Percentiles rank a stretch among this genome's conserved stretches.
phyloP scores from a whole-genome alignment of 2,797 vertebrate genomes.

The Florisuga fusca region DNA sequence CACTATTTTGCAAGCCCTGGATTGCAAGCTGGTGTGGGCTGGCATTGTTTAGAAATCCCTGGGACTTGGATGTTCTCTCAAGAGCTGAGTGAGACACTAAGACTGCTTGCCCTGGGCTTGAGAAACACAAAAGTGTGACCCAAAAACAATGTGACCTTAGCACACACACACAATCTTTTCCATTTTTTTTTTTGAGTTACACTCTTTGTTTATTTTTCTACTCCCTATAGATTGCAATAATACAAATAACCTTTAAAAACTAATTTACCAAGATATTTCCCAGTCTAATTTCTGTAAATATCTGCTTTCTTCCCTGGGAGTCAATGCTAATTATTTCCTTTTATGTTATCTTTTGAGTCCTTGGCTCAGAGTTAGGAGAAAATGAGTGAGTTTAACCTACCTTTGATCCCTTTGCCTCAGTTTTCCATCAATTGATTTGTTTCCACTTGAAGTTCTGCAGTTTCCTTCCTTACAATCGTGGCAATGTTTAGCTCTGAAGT shows the following conservation, averaged over 20 bases:
- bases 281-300: not conserved
- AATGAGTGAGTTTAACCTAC: not conserved
- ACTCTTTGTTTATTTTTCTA: not conserved
- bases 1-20: rapidly evolving
- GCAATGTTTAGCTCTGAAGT: not conserved
- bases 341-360: not conserved
- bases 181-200: not conserved
- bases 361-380: not conserved
- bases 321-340: not conserved
- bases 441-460: not conserved
- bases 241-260: not conserved
- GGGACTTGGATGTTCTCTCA: not conserved
- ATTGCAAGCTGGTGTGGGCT: not conserved
- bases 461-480: not conserved
- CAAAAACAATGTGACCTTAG: not conserved
- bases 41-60: not conserved
- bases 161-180: rapidly evolving
- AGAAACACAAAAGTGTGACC: not conserved
- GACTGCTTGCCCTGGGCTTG: not conserved
- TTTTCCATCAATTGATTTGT: not conserved
- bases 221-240: not conserved
- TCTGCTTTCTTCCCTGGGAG: not conserved
- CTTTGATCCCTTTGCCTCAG: not conserved
- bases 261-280: not conserved
- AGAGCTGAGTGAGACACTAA: not conserved